A percentile compares a stretch with the other conserved stretches of the same genome.
Evolutionary conservation across 2,113 vertebrate species (phyloP).

Genomic region (Oreochromis tanganicae): DNA sequence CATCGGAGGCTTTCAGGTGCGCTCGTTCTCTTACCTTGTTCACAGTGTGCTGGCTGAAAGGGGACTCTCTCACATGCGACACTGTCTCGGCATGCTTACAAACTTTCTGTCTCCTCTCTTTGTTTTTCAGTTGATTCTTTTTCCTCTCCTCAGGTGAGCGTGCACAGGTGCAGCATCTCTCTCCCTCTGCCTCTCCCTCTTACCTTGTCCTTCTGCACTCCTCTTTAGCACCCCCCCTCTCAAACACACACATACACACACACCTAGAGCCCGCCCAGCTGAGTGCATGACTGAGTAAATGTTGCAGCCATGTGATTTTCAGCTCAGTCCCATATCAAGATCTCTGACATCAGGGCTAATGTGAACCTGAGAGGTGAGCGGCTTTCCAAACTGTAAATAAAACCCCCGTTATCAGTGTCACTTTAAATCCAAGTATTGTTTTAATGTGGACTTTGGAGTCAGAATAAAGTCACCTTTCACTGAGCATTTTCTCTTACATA

Average conservation of each 20-base stretch:
- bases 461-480: slow-evolving; percentile 22
- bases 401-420: neutral
- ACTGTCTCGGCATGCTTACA: slow-evolving; percentile 40
- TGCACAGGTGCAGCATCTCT: slow-evolving; percentile 60
- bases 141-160: slow-evolving; percentile 45
- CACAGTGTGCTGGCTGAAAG: slow-evolving; percentile 6
- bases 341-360: neutral
- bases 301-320: slow-evolving; percentile 54
- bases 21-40: slow-evolving; percentile 46
- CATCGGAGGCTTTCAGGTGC: rapidly evolving
- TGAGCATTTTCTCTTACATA: neutral
- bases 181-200: slow-evolving; percentile 13
- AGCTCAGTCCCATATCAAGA: neutral
- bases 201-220: slow-evolving; percentile 9
- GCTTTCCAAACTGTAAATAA: slow-evolving; percentile 21
- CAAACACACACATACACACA: slow-evolving; percentile 34
- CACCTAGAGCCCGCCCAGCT: slow-evolving; percentile 46
- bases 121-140: neutral
- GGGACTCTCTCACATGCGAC: slow-evolving; percentile 26
- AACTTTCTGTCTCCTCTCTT: neutral
- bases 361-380: neutral
- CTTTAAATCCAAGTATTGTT: neutral
- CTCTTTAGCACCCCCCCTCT: slow-evolving; percentile 47
- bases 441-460: slow-evolving; percentile 9
- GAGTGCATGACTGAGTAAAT: slow-evolving; percentile 51